These are phyloP conservation scores for Prorops nasuta DNA, from an alignment of 1,140 invertebrate species.

Conservation along the genomic window DNA sequence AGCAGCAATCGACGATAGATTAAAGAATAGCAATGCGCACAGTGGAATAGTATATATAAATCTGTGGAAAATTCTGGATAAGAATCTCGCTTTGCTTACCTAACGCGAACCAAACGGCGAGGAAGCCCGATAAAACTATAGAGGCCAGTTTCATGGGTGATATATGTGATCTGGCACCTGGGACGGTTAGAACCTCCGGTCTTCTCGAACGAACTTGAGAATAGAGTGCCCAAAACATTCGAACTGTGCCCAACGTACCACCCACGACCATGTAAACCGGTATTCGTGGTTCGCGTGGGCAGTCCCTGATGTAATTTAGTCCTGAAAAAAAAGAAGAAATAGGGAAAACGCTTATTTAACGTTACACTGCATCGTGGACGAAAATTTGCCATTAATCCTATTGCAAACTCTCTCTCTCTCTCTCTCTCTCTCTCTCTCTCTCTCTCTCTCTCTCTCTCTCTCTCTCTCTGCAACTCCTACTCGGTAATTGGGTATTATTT, in stretches of 20 bases:
- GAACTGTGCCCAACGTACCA: conserved; percentile 69
- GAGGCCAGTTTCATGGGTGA: conserved; percentile 59
- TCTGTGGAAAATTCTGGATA: too few relatives aligned
- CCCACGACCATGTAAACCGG: conserved; percentile 83
- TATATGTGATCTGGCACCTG: conserved; percentile 44
- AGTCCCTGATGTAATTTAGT: conserved; percentile 75
- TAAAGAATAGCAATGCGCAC: too few relatives aligned
- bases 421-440: background rate
- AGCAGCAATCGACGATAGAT: too few relatives aligned
- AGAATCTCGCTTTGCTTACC: too few relatives aligned
- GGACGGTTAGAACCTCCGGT: conserved; percentile 57
- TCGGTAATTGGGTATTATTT: too few relatives aligned
- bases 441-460: too few relatives aligned
- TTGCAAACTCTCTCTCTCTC: too few relatives aligned
- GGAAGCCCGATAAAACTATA: conserved; percentile 65
- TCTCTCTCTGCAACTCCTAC: too few relatives aligned
- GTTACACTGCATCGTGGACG: too few relatives aligned
- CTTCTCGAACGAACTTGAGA: conserved; percentile 64
- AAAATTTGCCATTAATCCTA: background rate
- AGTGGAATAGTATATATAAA: too few relatives aligned
- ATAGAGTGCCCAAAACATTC: conserved; percentile 71
- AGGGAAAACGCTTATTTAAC: conserved; percentile 7
- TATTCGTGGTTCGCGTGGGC: conserved; percentile 73
- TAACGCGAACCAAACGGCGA: conserved; percentile 69
- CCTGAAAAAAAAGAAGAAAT: conserved; percentile 60